Percentiles rank a stretch among this genome's conserved stretches.
phyloP scores from a whole-genome alignment of 2,888 invertebrate genomes.

The Drosophila suboccidentalis region DNA sequence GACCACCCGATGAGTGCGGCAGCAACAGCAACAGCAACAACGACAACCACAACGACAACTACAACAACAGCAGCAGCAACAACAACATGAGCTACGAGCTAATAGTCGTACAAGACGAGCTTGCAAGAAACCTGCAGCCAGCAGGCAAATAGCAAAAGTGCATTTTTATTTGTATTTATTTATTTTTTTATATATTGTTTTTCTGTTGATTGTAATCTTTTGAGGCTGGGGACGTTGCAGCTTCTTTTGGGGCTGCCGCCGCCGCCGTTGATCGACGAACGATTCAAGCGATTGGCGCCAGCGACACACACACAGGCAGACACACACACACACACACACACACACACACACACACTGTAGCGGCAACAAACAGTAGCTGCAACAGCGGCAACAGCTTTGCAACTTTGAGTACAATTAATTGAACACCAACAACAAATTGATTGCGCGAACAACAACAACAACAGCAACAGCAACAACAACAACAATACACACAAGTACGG shows the following conservation, averaged over 20 bases:
- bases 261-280: constrained; percentile 40
- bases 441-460: constrained; percentile 72
- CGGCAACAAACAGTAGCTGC: constrained; percentile 53
- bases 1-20: no score
- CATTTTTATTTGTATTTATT: constrained; percentile 48
- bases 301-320: constrained; percentile 42
- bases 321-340: constrained; percentile 21
- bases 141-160: constrained; percentile 67
- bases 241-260: constrained; percentile 29
- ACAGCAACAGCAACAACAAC: constrained; percentile 37
- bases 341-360: constrained; percentile 28
- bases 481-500: constrained; percentile 45
- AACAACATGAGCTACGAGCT: constrained; percentile 29
- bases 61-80: constrained; percentile 23
- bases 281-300: constrained; percentile 68
- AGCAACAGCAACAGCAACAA: constrained; percentile 26
- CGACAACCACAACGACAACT: constrained; percentile 24
- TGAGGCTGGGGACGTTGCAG: constrained; percentile 20
- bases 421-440: constrained; percentile 81
- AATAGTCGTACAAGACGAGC: constrained; percentile 4
- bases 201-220: constrained; percentile 67
- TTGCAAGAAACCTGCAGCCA: constrained; percentile 32
- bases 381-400: constrained; percentile 67
- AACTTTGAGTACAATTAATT: constrained; percentile 77
- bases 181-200: constrained; percentile 46